Conservation (phyloP, 2,888 invertebrate genomes). For the Fragum whitleyi region DNA sequence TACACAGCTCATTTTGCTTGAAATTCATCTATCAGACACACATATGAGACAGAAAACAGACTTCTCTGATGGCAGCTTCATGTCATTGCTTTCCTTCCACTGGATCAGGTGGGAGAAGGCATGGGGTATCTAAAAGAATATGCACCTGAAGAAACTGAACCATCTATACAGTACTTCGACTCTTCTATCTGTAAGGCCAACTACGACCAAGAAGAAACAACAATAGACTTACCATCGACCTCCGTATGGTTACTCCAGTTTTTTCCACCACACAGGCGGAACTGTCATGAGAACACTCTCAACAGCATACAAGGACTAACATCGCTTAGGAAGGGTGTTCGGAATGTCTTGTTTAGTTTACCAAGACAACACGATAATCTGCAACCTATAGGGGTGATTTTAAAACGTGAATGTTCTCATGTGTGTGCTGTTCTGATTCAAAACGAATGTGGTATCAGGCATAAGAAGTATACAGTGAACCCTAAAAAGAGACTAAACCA, state of each 20-base stretch:
- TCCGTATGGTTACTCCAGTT: slow-evolving; percentile 9
- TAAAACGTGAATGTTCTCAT: slow-evolving; percentile 12
- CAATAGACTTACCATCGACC: background rate
- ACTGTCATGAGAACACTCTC: background rate
- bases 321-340: slow-evolving; percentile 10
- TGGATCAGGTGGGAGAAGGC: slow-evolving; percentile 10
- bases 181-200: slow-evolving; percentile 17
- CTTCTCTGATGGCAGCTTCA: slow-evolving; percentile 13
- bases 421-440: too few relatives aligned
- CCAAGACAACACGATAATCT: slow-evolving; percentile 6
- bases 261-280: slow-evolving; percentile 11
- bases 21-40: slow-evolving; percentile 11
- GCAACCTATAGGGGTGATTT: background rate
- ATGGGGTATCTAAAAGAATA: slow-evolving; percentile 1
- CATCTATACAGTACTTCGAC: slow-evolving; percentile 15
- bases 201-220: slow-evolving; percentile 2
- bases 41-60: background rate
- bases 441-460: too few relatives aligned
- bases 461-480: too few relatives aligned
- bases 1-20: too few relatives aligned
- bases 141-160: slow-evolving; percentile 14
- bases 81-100: slow-evolving; percentile 25
- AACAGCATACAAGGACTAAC: too few relatives aligned
- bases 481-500: too few relatives aligned
- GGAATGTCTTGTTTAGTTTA: slow-evolving; percentile 12